phyloP scores from a whole-genome alignment of 2,888 invertebrate species.

The Diadegma fenestrale region DNA sequence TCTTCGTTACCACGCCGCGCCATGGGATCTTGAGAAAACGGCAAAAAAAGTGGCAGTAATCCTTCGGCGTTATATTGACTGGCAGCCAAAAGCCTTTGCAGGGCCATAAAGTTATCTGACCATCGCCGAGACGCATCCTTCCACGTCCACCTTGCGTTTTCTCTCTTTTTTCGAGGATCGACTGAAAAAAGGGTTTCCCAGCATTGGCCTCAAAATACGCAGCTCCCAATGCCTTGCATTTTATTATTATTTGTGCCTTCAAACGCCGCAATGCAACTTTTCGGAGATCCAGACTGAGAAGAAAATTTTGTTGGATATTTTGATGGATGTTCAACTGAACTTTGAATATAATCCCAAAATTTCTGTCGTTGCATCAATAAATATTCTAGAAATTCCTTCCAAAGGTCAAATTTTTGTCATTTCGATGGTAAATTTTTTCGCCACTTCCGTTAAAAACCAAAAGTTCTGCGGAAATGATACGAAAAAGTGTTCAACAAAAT shows the following conservation, averaged over 20 bases:
- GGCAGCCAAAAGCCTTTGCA: constrained; percentile 1
- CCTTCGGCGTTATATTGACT: constrained; percentile 7
- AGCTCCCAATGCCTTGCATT: not conserved
- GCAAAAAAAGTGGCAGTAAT: constrained; percentile 22
- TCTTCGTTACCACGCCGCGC: not conserved
- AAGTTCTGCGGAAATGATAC: no score
- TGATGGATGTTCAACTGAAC: no score
- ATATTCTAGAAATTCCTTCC: no score
- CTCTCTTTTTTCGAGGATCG: not conserved
- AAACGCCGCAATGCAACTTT: not conserved
- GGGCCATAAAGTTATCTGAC: constrained; percentile 15
- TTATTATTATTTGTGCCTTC: not conserved
- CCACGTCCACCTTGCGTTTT: not conserved
- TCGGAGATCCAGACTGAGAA: not conserved
- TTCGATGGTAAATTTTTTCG: no score
- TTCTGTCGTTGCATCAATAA: no score
- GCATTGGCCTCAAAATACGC: not conserved
- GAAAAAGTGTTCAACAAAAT: no score
- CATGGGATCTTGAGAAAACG: not conserved
- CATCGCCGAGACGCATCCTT: not conserved
- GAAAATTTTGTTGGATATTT: no score
- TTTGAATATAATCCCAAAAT: no score
- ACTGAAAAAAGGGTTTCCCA: not conserved
- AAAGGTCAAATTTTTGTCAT: no score
- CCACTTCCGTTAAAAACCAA: no score